These are phyloP conservation scores for Sarcophaga variegata DNA, from an alignment of 2,888 invertebrate species.

Conservation along the genomic window DNA sequence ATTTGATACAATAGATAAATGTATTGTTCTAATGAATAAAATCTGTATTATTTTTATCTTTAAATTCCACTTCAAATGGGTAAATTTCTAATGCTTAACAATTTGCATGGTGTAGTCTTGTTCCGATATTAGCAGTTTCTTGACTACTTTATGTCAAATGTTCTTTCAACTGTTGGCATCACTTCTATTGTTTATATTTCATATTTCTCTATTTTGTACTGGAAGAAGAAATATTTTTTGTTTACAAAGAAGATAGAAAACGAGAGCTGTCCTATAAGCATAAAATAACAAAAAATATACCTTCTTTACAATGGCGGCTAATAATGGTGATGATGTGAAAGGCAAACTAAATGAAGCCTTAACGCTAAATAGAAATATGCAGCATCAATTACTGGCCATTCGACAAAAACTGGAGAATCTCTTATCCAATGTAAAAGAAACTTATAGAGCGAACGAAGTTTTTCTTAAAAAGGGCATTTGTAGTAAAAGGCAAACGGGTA, in stretches of 20 bases:
- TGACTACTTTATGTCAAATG: too few relatives aligned
- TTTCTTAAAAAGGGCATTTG: conserved; percentile 64
- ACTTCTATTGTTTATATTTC: too few relatives aligned
- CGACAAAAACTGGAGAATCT: conserved; percentile 71
- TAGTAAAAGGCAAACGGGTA: conserved; percentile 7
- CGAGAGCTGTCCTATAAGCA: not conserved
- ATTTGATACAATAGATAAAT: too few relatives aligned
- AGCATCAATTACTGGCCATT: conserved; percentile 73
- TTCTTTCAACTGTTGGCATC: too few relatives aligned
- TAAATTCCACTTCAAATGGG: too few relatives aligned
- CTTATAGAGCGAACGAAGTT: conserved; percentile 74
- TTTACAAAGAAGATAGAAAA: not conserved
- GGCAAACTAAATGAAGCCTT: conserved; percentile 73
- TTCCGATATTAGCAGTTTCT: too few relatives aligned
- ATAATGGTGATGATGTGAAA: conserved; percentile 20
- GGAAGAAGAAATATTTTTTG: too few relatives aligned
- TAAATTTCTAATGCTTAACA: too few relatives aligned
- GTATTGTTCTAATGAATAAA: too few relatives aligned
- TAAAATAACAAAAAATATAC: not conserved
- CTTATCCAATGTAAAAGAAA: conserved; percentile 71
- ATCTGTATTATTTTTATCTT: too few relatives aligned
- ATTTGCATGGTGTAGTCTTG: too few relatives aligned
- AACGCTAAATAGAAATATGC: conserved; percentile 75
- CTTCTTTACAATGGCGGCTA: not conserved
- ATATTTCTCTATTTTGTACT: too few relatives aligned